Percentiles rank a stretch among this genome's conserved stretches.
Evolutionary conservation across 2,113 vertebrate genomes (phyloP).

Genomic region (Paracanthobrama guichenoti): DNA sequence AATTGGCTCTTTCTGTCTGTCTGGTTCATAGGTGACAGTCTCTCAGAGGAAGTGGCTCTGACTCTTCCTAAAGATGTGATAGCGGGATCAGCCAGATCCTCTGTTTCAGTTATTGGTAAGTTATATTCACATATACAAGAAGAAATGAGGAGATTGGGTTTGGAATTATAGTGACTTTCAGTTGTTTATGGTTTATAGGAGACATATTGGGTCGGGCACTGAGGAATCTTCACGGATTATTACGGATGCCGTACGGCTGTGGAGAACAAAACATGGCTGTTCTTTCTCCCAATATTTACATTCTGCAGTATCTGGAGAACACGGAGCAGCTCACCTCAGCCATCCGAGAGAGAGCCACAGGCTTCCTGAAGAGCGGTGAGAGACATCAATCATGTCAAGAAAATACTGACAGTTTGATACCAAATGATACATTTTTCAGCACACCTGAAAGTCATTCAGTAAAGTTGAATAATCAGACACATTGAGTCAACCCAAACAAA

Average conservation of each 20-base stretch:
- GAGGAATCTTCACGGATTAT: constrained; percentile 78
- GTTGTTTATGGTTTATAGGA: constrained; percentile 67
- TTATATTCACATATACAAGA: constrained; percentile 48
- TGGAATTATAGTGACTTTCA: not conserved
- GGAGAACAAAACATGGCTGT: constrained; percentile 89
- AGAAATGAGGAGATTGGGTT: not conserved
- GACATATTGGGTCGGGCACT: constrained; percentile 85
- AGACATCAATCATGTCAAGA: not conserved
- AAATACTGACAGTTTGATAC: not conserved
- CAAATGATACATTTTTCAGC: not conserved
- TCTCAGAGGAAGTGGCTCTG: constrained; percentile 39
- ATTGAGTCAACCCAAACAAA: not conserved
- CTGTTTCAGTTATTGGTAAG: constrained; percentile 81
- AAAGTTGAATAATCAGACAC: constrained; percentile 4
- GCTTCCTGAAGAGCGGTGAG: constrained; percentile 81
- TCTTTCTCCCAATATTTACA: constrained; percentile 87
- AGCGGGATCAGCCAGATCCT: constrained; percentile 76
- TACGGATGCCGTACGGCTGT: constrained; percentile 86
- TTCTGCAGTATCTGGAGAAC: constrained; percentile 81
- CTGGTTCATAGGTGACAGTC: constrained; percentile 31
- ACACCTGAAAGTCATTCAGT: not conserved
- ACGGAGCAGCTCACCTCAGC: constrained; percentile 82
- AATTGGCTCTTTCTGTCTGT: not conserved
- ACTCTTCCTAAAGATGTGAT: constrained; percentile 61
- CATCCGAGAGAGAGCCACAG: constrained; percentile 72